Conservation (phyloP, 2,888 invertebrate species). For the Tipula confusa region DNA sequence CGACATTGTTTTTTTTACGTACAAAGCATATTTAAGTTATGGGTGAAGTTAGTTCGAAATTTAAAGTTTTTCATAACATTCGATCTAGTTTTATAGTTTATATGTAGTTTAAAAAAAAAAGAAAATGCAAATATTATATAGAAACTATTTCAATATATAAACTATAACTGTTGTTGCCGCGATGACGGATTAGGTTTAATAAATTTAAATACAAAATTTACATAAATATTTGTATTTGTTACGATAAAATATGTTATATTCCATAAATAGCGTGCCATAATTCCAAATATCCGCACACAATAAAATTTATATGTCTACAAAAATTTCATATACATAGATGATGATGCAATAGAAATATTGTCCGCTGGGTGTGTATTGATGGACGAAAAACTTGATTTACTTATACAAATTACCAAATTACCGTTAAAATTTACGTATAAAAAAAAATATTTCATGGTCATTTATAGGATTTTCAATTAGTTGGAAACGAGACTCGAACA, state of each 20-base stretch:
- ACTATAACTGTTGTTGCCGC: neutral
- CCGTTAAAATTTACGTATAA: too few relatives aligned
- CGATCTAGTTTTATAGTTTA: neutral
- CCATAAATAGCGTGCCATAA: neutral
- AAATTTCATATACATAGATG: too few relatives aligned
- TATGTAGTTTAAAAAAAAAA: neutral
- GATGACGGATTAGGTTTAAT: neutral
- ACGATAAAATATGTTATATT: neutral
- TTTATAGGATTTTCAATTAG: too few relatives aligned
- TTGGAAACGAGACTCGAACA: too few relatives aligned
- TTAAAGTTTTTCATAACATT: neutral
- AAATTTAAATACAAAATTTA: neutral
- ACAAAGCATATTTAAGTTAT: neutral
- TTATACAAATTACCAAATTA: too few relatives aligned
- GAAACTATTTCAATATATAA: neutral
- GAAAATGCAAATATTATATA: neutral
- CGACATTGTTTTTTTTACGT: neutral
- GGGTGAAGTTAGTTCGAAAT: neutral
- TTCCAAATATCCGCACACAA: neutral
- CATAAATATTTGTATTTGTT: neutral
- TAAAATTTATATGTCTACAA: neutral
- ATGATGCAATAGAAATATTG: too few relatives aligned
- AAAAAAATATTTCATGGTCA: too few relatives aligned
- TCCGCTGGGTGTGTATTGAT: too few relatives aligned
- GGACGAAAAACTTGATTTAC: too few relatives aligned